Base-by-base conservation (phyloP, 2,888 invertebrate genomes). In the Cephus spinipes region DNA sequence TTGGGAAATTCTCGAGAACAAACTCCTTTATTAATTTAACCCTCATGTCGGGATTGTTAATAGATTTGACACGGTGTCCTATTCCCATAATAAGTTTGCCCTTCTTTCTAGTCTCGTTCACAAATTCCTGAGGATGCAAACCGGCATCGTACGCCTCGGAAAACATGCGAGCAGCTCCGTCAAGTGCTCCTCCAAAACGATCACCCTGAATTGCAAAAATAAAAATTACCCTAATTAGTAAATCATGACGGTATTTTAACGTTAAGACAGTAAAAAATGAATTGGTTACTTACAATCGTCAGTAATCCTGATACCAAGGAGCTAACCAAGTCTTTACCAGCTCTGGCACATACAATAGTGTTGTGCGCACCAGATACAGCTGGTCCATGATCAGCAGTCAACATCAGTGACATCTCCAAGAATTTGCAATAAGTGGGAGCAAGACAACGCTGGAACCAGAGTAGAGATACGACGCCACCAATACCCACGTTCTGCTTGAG, bases 61-160 rank as follows among this genome's bases (percentile, higher is more conserved):
- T 97, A 80, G 96, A 96, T 83, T 96, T 96, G 0, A 96, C 95
- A 80, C 96, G 90, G 93, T 99, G 99, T 0, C 99, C 99, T 87
- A 99, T 99, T 79, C 99, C 99, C 98, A 99, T 99, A 88, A 99
- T 99, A 35, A 99, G 95, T 89, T 98, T 96, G 0, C 99, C 99
- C 91, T 98, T 96, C 88, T 98, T 98, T 40, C 99, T 93, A 95
- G 99, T 99, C 87, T 96, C 95, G 92, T 99, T 99, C 75, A 99
- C 99, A 93, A 99, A 99, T 92, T 99, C 99, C 94, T 98, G 97
- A 1, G 99, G 99, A 90, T 98, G 98, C 86, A 97, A 94, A 4
- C 97, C 98, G 77, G 95, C 94, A 92, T 99, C 99, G 91, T 98
- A 97, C 0, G 99, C 99, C 87, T 98, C 98, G 81, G 97, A 97